phyloP scores from a whole-genome alignment of 1,140 invertebrate genomes.

The Eupeodes corollae region DNA sequence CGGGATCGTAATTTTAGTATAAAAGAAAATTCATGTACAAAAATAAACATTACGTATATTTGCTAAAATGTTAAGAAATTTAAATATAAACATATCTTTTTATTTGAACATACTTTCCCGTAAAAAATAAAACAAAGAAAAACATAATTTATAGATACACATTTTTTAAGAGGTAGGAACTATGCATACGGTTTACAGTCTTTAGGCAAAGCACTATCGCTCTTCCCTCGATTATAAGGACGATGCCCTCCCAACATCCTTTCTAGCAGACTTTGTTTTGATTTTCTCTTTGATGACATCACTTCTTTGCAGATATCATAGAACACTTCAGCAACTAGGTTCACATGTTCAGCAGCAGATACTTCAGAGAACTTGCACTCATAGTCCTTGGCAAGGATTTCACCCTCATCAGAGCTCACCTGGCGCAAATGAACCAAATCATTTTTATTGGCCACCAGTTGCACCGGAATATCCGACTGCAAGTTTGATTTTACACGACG shows the following conservation, averaged over 20 bases:
- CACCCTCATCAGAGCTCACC: slow-evolving; percentile 77
- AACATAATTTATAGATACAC: too few species aligned
- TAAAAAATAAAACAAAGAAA: too few species aligned
- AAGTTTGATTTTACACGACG: slow-evolving; percentile 60
- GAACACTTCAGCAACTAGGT: slow-evolving; percentile 68
- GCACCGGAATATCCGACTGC: slow-evolving; percentile 58
- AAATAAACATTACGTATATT: too few species aligned
- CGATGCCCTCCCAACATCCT: slow-evolving; percentile 63
- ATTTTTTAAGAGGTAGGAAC: too few species aligned
- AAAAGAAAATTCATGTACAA: too few species aligned
- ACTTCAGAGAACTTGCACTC: slow-evolving; percentile 82
- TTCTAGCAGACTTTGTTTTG: slow-evolving; percentile 70
- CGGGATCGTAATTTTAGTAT: too few species aligned
- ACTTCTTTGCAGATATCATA: slow-evolving; percentile 74
- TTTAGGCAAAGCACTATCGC: slow-evolving; percentile 71
- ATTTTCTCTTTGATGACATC: slow-evolving; percentile 59
- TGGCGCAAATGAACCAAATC: slow-evolving; percentile 86
- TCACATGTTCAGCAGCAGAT: slow-evolving; percentile 77
- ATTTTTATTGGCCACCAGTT: slow-evolving; percentile 64
- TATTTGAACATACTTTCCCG: too few species aligned
- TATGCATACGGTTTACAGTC: slow-evolving; percentile 41
- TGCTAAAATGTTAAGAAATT: too few species aligned
- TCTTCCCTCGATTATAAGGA: slow-evolving; percentile 72
- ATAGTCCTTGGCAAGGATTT: slow-evolving; percentile 75
- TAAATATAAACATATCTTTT: too few species aligned